Conservation (phyloP, 2,888 invertebrate genomes). For the Serrognathus titanus region DNA sequence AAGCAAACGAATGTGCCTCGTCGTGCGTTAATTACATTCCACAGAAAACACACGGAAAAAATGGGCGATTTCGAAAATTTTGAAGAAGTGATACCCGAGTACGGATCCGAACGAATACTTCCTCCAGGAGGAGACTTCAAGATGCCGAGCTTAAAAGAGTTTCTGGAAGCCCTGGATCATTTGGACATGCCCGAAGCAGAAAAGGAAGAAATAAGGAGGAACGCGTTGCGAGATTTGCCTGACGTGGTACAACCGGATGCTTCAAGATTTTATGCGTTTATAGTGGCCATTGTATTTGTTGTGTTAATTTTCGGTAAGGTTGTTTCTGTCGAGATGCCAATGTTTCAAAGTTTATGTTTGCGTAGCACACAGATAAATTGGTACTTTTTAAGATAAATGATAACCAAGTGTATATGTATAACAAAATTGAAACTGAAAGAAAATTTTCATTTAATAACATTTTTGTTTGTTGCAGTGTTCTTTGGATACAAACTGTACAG, state of each 20-base stretch:
- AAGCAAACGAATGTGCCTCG: no score
- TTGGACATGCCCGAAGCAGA: slow-evolving; percentile 58
- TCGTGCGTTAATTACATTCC: no score
- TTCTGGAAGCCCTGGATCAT: slow-evolving; percentile 28
- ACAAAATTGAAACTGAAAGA: background rate
- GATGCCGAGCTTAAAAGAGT: slow-evolving; percentile 27
- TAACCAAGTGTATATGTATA: no score
- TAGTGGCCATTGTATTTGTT: slow-evolving; percentile 24
- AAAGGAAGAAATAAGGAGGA: slow-evolving; percentile 41
- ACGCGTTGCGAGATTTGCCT: slow-evolving; percentile 10
- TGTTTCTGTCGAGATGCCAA: background rate
- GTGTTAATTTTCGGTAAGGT: slow-evolving; percentile 30
- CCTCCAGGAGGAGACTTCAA: slow-evolving; percentile 12
- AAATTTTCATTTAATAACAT: no score
- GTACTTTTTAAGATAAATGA: no score
- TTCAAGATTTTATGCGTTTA: slow-evolving; percentile 38
- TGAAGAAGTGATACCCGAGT: no score
- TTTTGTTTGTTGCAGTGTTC: slow-evolving; percentile 66
- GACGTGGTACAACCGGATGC: slow-evolving; percentile 40
- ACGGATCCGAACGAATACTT: background rate
- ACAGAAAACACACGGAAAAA: no score
- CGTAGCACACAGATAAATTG: no score
- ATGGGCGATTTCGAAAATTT: no score
- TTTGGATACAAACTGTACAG: slow-evolving; percentile 83
- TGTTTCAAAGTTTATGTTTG: no score